Evolutionary conservation across 2,797 vertebrate species (phyloP).

Genomic region (Odontamblyopus lacepedii): DNA sequence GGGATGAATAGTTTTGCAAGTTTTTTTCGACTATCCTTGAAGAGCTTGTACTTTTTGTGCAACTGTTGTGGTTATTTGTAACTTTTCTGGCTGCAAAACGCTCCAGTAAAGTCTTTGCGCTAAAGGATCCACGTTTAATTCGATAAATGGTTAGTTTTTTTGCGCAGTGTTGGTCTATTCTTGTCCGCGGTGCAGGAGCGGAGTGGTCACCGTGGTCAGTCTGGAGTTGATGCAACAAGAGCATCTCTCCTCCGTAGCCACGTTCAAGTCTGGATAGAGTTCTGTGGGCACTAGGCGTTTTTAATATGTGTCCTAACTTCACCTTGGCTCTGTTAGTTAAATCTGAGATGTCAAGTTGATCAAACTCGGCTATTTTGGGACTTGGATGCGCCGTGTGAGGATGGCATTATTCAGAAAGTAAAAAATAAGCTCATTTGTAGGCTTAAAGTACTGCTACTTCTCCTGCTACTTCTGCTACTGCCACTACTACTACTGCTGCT

Average conservation of each 20-base stretch:
- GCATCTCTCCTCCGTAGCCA: neutral
- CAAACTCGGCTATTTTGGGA: too few relatives aligned
- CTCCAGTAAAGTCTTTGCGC: neutral
- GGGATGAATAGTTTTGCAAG: neutral
- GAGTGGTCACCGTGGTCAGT: neutral
- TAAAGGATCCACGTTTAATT: too few relatives aligned
- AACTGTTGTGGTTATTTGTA: too few relatives aligned
- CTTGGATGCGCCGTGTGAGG: too few relatives aligned
- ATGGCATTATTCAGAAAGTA: too few relatives aligned
- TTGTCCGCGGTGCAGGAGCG: too few relatives aligned
- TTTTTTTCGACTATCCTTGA: too few relatives aligned
- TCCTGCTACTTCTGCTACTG: neutral
- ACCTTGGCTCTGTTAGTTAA: neutral
- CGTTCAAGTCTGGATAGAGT: neutral
- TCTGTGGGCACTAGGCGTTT: neutral
- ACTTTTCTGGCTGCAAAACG: neutral
- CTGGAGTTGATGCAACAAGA: slow-evolving; percentile 33
- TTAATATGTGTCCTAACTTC: neutral
- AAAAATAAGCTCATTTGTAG: too few relatives aligned
- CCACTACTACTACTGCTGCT: neutral
- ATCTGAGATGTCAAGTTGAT: too few relatives aligned
- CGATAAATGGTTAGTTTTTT: too few relatives aligned
- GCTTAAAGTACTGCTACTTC: too few relatives aligned
- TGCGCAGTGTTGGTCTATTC: too few relatives aligned
- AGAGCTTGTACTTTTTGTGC: neutral